These are phyloP conservation scores for Rhynchomys soricoides DNA, from an alignment of 2,113 vertebrate genomes.

Conservation along the genomic window DNA sequence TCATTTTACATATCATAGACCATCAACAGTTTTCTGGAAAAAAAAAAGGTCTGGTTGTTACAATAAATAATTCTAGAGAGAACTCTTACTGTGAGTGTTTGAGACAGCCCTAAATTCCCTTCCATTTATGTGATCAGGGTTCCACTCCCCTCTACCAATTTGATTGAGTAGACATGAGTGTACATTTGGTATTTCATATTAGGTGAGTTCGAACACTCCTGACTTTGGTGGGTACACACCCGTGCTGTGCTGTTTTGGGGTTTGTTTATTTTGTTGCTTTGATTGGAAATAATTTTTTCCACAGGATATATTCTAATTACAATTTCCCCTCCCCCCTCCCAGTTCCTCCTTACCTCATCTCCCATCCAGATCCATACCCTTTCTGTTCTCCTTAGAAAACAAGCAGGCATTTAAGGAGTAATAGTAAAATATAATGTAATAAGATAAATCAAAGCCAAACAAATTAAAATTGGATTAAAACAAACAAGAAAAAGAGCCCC, in stretches of 20 bases:
- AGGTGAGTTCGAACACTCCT: not conserved
- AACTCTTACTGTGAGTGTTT: constrained; percentile 30
- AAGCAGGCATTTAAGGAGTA: not conserved
- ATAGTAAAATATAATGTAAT: not conserved
- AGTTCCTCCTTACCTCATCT: too few relatives aligned
- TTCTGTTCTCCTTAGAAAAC: not conserved
- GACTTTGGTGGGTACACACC: not conserved
- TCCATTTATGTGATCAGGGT: not conserved
- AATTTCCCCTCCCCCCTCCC: too few relatives aligned
- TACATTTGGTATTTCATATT: not conserved
- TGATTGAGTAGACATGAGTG: not conserved
- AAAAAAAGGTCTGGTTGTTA: constrained; percentile 2
- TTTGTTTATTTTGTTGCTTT: not conserved
- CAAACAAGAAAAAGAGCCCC: not conserved
- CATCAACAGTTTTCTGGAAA: not conserved
- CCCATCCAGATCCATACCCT: not conserved
- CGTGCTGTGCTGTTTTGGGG: not conserved
- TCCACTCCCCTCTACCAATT: not conserved
- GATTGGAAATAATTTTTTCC: not conserved
- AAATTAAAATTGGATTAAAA: not conserved
- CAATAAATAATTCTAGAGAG: constrained; percentile 22
- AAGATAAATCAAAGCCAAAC: not conserved
- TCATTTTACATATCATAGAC: not conserved
- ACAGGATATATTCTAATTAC: not conserved
- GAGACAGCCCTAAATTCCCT: not conserved